phyloP scores from a whole-genome alignment of 2,888 invertebrate species.

The Sussaba pulchella region DNA sequence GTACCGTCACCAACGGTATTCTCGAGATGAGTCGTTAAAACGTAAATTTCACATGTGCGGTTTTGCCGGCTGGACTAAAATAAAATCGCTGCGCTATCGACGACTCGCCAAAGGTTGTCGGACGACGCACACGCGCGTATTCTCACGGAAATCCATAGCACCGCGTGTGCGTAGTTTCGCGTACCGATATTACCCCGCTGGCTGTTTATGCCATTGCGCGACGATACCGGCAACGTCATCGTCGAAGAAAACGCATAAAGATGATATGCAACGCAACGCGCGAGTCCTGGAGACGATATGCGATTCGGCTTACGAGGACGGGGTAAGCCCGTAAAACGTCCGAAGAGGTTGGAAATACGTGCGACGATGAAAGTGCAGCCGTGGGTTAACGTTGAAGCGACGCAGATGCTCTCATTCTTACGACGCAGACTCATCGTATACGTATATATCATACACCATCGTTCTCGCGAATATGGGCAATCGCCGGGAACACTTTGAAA shows the following conservation, averaged over 20 bases:
- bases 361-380: conserved; percentile 19
- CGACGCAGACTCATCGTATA: neutral
- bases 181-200: conserved; percentile 47
- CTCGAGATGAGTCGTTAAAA: conserved; percentile 31
- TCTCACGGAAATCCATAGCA: neutral
- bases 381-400: conserved; percentile 26
- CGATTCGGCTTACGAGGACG: conserved; percentile 45
- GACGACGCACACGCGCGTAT: no score
- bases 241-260: conserved; percentile 47
- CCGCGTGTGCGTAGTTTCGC: neutral
- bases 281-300: conserved; percentile 26
- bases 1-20: neutral
- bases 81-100: conserved; percentile 23
- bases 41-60: neutral
- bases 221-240: conserved; percentile 16
- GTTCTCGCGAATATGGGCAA: conserved; percentile 31
- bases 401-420: conserved; percentile 9
- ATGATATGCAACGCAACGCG: conserved; percentile 47
- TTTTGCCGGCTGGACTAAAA: conserved; percentile 16
- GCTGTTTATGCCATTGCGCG: conserved; percentile 50
- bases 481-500: conserved; percentile 52
- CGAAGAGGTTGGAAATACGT: conserved; percentile 44
- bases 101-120: conserved; percentile 19
- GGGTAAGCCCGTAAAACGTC: conserved; percentile 53
- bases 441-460: neutral